Conservation (phyloP, 2,888 invertebrate genomes). For the Scaptomyza reducta region DNA sequence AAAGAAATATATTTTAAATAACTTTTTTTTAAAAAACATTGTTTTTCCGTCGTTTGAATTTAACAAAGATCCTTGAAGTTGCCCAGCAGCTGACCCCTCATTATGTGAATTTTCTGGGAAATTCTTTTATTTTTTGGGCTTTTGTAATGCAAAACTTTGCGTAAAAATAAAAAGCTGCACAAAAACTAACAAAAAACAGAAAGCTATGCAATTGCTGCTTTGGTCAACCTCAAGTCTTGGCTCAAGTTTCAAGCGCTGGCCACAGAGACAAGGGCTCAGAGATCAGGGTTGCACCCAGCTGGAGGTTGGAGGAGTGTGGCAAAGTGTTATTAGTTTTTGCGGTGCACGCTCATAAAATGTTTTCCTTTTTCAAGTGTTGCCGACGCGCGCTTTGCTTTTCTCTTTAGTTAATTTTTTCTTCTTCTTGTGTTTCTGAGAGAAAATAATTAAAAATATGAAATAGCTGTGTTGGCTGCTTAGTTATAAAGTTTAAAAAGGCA, state of each 20-base stretch:
- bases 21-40: background rate
- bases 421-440: constrained; percentile 29
- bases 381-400: constrained; percentile 33
- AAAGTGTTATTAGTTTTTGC: constrained; percentile 77
- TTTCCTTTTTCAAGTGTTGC: constrained; percentile 57
- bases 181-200: constrained; percentile 37
- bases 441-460: constrained; percentile 74
- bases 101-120: constrained; percentile 43
- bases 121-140: constrained; percentile 31
- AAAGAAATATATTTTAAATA: background rate
- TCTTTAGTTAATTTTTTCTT: constrained; percentile 21
- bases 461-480: constrained; percentile 52
- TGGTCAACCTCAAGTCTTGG: constrained; percentile 68
- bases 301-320: constrained; percentile 20
- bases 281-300: constrained; percentile 9
- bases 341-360: constrained; percentile 73
- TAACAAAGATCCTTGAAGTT: constrained; percentile 11
- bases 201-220: constrained; percentile 58
- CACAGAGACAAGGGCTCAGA: constrained; percentile 23
- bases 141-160: constrained; percentile 48
- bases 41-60: constrained; percentile 19
- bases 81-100: constrained; percentile 27
- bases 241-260: constrained; percentile 55
- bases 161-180: constrained; percentile 14
- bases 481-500: constrained; percentile 59